Percentiles rank a stretch among this genome's conserved stretches.
phyloP scores from a whole-genome alignment of 1,140 invertebrate species.

The Drosophila equinoxialis region DNA sequence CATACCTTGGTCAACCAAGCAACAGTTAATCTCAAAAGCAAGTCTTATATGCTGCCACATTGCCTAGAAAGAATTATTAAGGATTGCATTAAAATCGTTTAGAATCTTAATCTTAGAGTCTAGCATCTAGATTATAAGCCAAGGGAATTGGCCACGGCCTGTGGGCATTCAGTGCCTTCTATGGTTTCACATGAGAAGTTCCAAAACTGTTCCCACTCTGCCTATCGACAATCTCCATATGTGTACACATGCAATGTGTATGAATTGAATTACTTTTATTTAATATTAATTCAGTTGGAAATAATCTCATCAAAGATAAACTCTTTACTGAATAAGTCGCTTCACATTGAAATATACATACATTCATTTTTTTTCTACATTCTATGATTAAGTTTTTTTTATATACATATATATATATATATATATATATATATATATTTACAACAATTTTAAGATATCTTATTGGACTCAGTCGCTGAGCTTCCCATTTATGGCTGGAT shows the following conservation, averaged over 20 bases:
- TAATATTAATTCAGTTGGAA: slow-evolving; percentile 26
- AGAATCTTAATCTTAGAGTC: slow-evolving; percentile 33
- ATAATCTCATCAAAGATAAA: background rate
- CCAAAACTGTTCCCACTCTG: slow-evolving; percentile 54
- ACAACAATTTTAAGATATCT: background rate
- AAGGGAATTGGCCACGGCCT: background rate
- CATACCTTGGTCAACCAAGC: slow-evolving; percentile 29
- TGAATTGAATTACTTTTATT: background rate
- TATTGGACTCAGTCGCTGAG: slow-evolving; percentile 62
- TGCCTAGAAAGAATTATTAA: slow-evolving; percentile 35
- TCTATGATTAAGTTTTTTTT: background rate
- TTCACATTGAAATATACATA: background rate
- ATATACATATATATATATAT: too few relatives aligned
- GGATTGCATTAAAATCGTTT: slow-evolving; percentile 27
- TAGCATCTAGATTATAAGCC: background rate
- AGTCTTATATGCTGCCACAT: slow-evolving; percentile 61
- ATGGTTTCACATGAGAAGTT: slow-evolving; percentile 71
- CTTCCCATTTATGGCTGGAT: slow-evolving; percentile 50
- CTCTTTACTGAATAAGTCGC: background rate
- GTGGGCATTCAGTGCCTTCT: slow-evolving; percentile 65
- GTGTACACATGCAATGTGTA: slow-evolving; percentile 24
- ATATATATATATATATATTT: background rate
- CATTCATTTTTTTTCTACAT: background rate
- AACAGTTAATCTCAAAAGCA: slow-evolving; percentile 71
- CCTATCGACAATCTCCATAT: slow-evolving; percentile 34